Evolutionary conservation across 2,113 vertebrate species (phyloP), one percentile per base, ranked within the genome.

Genomic region (Callipepla californica): DNA sequence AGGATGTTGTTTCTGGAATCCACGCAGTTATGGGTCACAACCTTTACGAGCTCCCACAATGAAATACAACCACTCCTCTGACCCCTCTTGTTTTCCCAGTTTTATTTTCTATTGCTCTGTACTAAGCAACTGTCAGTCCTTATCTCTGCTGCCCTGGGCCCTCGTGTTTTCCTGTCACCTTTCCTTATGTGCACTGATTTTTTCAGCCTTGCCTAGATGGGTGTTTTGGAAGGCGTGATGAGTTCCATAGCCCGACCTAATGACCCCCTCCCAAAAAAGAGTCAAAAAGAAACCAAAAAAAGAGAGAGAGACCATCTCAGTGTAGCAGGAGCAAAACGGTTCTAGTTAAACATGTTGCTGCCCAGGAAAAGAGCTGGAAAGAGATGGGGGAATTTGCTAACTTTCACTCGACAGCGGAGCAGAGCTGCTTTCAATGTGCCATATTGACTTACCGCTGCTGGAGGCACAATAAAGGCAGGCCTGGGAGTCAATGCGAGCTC

Each of bases 391-490:
- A 95, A 92, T 96, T 95, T 96, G 95, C 95, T 94, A 94, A 96
- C 92, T 95, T 97, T 96, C 96, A 83, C 77, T 94, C 44, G 3
- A 40, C 15, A 1, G 89, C 23, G 1, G 89, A 93, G 84, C 69
- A 67, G 89, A 73, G 79, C 93, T 69, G 91, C 92, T 97, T 96
- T 95, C 95, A 93, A 74, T 85, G 51, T 80, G 79, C 82, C 91
- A 77, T 94, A 94, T 91, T 95, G 95, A 92, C 88, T 96, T 96
- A 89, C 94, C 82, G 4, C 92, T 89, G 90, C 93, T 79, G 91
- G 95, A 90, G 91, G 92, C 87, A 78, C 89, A 93, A 92, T 75
- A 96, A 96, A 97, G 92, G 91, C 93, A 92, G 79, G 47, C 61
- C 95, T 61, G 0, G 48, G 93, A 95, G 94, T 96, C 94, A 95